Conservation (phyloP, 2,113 vertebrate species). For the Lepisosteus oculatus region DNA sequence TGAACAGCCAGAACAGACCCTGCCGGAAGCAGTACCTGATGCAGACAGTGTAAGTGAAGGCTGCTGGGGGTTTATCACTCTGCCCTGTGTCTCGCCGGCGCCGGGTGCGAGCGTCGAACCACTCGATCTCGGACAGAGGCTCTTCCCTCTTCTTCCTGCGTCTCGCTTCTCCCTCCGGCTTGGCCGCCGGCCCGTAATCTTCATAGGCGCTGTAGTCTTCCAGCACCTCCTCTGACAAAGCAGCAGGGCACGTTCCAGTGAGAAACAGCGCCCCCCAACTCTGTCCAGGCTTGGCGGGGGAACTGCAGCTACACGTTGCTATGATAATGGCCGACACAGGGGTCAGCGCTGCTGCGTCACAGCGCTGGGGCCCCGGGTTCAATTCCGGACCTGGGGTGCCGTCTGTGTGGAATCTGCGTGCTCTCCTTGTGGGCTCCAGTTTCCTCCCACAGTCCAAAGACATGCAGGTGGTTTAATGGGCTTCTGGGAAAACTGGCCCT, state of each 20-base stretch:
- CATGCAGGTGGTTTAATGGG: too few species aligned
- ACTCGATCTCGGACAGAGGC: conserved; percentile 40
- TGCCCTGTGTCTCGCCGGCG: conserved; percentile 41
- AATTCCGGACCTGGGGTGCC: too few species aligned
- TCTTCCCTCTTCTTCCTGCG: conserved; percentile 5
- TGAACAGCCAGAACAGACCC: conserved; percentile 15
- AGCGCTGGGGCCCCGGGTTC: background rate
- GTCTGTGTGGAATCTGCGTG: too few species aligned
- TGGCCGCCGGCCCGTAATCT: conserved; percentile 6
- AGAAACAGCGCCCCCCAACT: too few species aligned
- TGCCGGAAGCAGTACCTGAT: conserved; percentile 43
- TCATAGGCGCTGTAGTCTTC: conserved; percentile 46
- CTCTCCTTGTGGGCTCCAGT: too few species aligned
- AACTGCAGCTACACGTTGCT: background rate
- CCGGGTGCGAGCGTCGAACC: conserved; percentile 46
- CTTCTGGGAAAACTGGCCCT: background rate
- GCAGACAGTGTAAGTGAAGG: conserved; percentile 53
- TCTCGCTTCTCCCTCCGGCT: conserved; percentile 16
- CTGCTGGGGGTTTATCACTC: background rate
- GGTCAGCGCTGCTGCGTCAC: background rate
- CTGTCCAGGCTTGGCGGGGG: too few species aligned
- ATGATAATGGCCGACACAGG: background rate
- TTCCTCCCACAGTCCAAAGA: too few species aligned
- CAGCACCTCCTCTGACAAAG: conserved; percentile 36
- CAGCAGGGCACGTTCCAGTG: background rate